A percentile compares a stretch with the other conserved stretches of the same genome.
Evolutionary conservation across 2,797 vertebrate genomes (phyloP).

Genomic region (Pampus argenteus): DNA sequence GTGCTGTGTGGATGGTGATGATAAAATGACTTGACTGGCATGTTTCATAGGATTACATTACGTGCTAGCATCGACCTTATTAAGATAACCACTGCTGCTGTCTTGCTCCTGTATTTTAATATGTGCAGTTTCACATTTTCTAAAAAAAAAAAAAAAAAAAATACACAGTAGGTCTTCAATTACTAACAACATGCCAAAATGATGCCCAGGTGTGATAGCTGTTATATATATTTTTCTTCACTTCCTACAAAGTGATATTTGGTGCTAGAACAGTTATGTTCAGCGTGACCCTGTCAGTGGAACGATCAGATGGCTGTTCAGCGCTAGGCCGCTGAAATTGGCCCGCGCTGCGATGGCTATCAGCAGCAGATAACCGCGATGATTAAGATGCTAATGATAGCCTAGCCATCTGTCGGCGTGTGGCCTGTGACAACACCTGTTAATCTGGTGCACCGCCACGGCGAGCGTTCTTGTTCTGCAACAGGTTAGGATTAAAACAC

Average conservation of each 20-base stretch:
- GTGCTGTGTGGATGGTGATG: constrained; percentile 59
- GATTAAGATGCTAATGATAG: constrained; percentile 72
- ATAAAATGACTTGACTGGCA: constrained; percentile 67
- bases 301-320: constrained; percentile 40
- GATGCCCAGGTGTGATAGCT: constrained; percentile 10
- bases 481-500: constrained; percentile 55
- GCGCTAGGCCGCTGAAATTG: constrained; percentile 36
- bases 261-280: not conserved
- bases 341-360: constrained; percentile 27
- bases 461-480: constrained; percentile 33
- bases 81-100: constrained; percentile 44
- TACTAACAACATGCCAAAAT: constrained; percentile 15
- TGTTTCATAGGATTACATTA: constrained; percentile 61
- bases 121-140: not conserved
- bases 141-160: not conserved
- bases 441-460: constrained; percentile 35
- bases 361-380: constrained; percentile 48
- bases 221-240: constrained; percentile 42
- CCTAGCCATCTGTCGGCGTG: constrained; percentile 47
- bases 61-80: constrained; percentile 29
- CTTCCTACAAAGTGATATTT: constrained; percentile 32
- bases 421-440: constrained; percentile 35
- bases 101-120: constrained; percentile 11
- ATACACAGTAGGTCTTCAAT: not conserved
- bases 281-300: constrained; percentile 19